These are phyloP conservation scores for Eledona agricola DNA, from an alignment of 2,888 invertebrate genomes.

Conservation along the genomic window DNA sequence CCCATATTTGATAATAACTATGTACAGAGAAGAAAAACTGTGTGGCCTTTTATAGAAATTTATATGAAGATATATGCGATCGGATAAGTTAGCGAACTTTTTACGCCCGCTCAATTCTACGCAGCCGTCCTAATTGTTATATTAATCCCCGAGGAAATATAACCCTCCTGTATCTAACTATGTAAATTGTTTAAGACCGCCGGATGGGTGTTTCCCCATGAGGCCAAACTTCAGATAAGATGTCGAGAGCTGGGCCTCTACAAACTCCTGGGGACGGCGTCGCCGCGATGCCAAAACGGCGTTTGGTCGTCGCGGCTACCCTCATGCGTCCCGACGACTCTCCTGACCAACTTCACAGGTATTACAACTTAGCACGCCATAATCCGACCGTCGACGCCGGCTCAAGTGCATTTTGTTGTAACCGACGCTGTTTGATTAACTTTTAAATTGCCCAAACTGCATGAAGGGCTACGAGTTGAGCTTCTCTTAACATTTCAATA, in stretches of 20 bases:
- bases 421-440: constrained; percentile 19
- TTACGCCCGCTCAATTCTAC: too few relatives aligned
- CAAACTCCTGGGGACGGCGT: constrained; percentile 82
- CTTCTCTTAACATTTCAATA: too few relatives aligned
- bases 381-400: constrained; percentile 5
- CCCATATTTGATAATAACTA: too few relatives aligned
- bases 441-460: constrained; percentile 16
- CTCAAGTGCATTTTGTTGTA: constrained; percentile 29
- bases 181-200: constrained; percentile 62
- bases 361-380: constrained; percentile 35
- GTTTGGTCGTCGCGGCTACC: constrained; percentile 82
- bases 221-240: constrained; percentile 77
- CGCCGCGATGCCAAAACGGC: constrained; percentile 82
- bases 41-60: too few relatives aligned
- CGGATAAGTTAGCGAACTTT: too few relatives aligned
- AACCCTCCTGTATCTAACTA: constrained; percentile 27
- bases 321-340: constrained; percentile 85
- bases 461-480: too few relatives aligned
- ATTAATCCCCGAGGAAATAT: constrained; percentile 32
- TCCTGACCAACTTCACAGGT: constrained; percentile 88
- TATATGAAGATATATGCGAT: too few relatives aligned
- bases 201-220: constrained; percentile 78
- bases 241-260: constrained; percentile 85
- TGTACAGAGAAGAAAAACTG: too few relatives aligned
- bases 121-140: constrained; percentile 28